Percentiles rank a stretch among this genome's conserved stretches.
Conservation (phyloP, 2,113 vertebrate genomes). For the Illadopsis cleaveri region DNA sequence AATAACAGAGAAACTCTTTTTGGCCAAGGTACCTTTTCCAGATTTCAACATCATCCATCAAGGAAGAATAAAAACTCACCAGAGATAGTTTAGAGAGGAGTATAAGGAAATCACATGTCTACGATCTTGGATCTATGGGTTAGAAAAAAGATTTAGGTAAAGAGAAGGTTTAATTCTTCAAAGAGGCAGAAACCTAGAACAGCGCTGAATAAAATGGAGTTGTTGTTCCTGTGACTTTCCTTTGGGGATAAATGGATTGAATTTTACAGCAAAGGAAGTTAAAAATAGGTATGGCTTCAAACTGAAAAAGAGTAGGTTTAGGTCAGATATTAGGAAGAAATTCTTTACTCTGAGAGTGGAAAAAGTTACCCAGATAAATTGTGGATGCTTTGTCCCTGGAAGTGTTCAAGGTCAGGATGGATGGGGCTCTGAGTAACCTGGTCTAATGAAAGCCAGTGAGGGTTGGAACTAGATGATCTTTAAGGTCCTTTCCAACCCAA, state of each 20-base stretch:
- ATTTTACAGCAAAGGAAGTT: neutral
- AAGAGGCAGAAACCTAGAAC: neutral
- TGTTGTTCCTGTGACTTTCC: neutral
- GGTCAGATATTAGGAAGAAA: neutral
- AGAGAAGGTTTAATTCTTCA: neutral
- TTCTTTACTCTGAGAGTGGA: neutral
- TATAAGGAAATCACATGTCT: neutral
- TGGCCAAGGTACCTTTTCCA: neutral
- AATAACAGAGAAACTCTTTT: neutral
- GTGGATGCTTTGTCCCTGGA: neutral
- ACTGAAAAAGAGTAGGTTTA: neutral
- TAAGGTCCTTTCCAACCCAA: neutral
- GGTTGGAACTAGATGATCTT: neutral
- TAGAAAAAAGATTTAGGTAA: neutral
- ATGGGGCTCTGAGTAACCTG: neutral
- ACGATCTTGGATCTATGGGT: rapidly evolving
- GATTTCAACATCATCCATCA: neutral
- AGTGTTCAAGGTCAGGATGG: neutral
- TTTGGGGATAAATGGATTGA: neutral
- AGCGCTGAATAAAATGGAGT: neutral
- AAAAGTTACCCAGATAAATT: neutral
- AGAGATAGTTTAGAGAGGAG: neutral
- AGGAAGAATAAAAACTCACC: neutral
- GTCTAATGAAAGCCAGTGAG: rapidly evolving
- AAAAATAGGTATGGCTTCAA: neutral